Evolutionary conservation across 2,888 invertebrate species (phyloP), one percentile per base, ranked within the genome.

Genomic region (Thymelicus acteon): DNA sequence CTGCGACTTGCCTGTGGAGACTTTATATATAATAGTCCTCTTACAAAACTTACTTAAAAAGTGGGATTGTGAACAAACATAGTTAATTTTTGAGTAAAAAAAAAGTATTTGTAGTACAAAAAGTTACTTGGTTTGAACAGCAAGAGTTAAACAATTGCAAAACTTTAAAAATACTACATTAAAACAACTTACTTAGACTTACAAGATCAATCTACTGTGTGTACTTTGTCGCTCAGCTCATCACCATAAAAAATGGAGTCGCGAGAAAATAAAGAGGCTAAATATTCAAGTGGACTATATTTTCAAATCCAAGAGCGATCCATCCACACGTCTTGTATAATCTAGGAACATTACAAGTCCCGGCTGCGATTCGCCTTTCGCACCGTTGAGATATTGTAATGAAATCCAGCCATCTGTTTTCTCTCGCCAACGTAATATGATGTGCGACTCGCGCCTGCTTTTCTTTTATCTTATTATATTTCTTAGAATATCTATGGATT

Each of bases 351-450:
- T 87, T 86, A 87, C 84, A 85, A 86, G 83, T 83, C 80, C 81
- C 85, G 84, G 80, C 82, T 86, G 86, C 87, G 88, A 86, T 88
- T 87, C 85, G 82, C 84, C 85, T 88, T 89, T 85, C 86, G 86
- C 87, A 73, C 84, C 83, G 82, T 81, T 89, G 89, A 90, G 85
- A 88, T 89, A 91, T 90, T 91, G 90, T 91, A 91, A 91, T 90
- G 90, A 90, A 91, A 90, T 89, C 88, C 85, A 82, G 84, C 90
- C 91, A 90, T 91, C 91, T 91, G 92, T 89, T 90, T 90, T 90
- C 88, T 87, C 86, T 89, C 89, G 83, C 82, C 82, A 79, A 78
- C 83, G 84, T 86, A 85, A 86, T 87, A 85, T 87, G 88, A 88
- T 82, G 83, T 87, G 86, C 82, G 83, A 85, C 82, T 80, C 79